Base-by-base conservation (phyloP, 2,888 invertebrate genomes). In the Trissolcus brochymenae region DNA sequence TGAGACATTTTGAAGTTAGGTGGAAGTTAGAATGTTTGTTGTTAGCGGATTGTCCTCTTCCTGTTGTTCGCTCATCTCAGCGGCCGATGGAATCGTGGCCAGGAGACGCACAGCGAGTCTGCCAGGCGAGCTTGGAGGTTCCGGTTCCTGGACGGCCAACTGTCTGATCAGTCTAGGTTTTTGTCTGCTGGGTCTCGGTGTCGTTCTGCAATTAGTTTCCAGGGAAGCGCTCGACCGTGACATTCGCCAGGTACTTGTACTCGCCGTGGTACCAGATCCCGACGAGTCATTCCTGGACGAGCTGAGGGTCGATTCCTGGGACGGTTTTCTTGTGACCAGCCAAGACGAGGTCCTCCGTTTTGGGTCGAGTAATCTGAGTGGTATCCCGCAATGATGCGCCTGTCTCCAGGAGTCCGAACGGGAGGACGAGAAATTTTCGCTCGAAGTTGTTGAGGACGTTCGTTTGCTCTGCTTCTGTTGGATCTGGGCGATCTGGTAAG, bases 231-330 rank as follows among this genome's bases (percentile, higher is more conserved):
- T 96, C 54, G 96, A 96, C 61, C 96, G 91, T 9, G 96, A 96
- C 84, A 96, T 93, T 76, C 96, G 92, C 94, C 96, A 97, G 66
- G 96, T 96, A 83, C 95, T 95, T 16, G 97, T 97, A 84, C 95
- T 95, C 25, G 96, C 96, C 1, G 96, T 96, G 16, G 96, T 96
- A 21, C 93, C 94, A 6, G 96, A 96, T 1, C 96, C 96, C 0
- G 96, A 96, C 13, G 96, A 97, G 89, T 97, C 97, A 90, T 97
- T 97, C 61, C 97, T 91, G 19, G 96, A 96, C 83, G 95, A 96
- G 55, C 96, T 96, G 80, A 97, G 90, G 89, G 96, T 97, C 4
- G 97, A 97, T 87, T 97, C 97, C 88, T 97, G 96, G 11, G 96
- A 96, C 0, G 96, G 95, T 90, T 97, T 97, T 62, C 96, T 91